These are phyloP conservation scores for Cheumatopsyche charites DNA, from an alignment of 1,140 invertebrate species.

Conservation along the genomic window DNA sequence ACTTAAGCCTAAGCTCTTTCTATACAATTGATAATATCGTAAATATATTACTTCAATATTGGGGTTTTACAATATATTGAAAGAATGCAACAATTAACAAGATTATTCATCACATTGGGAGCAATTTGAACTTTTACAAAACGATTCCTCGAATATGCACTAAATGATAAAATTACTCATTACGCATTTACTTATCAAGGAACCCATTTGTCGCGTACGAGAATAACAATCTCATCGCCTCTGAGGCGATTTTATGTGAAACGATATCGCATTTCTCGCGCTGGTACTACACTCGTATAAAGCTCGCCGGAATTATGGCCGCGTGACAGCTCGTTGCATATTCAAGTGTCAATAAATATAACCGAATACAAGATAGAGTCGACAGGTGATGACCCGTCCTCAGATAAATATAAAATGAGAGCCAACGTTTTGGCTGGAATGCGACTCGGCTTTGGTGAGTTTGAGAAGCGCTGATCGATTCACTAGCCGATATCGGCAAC, in stretches of 20 bases:
- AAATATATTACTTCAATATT: too few relatives aligned
- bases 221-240: too few relatives aligned
- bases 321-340: slow-evolving; percentile 42
- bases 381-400: slow-evolving; percentile 42
- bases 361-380: slow-evolving; percentile 38
- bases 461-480: slow-evolving; percentile 1
- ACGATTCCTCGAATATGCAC: too few relatives aligned
- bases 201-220: slow-evolving; percentile 11
- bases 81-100: too few relatives aligned
- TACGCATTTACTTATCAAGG: too few relatives aligned
- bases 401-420: slow-evolving; percentile 22
- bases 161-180: too few relatives aligned
- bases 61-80: too few relatives aligned
- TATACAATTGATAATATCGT: too few relatives aligned
- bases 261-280: slow-evolving; percentile 35
- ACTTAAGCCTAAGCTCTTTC: too few relatives aligned
- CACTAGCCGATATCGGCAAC: neutral
- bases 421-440: neutral
- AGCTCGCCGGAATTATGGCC: slow-evolving; percentile 33
- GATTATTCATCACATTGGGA: too few relatives aligned
- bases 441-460: too few relatives aligned
- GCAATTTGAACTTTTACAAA: too few relatives aligned
- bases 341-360: slow-evolving; percentile 47
- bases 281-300: slow-evolving; percentile 1
- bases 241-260: slow-evolving; percentile 33